Evolutionary conservation across 2,797 vertebrate species (phyloP), one percentile per base, ranked within the genome.

Genomic region (Triplophysa yarkandensis): DNA sequence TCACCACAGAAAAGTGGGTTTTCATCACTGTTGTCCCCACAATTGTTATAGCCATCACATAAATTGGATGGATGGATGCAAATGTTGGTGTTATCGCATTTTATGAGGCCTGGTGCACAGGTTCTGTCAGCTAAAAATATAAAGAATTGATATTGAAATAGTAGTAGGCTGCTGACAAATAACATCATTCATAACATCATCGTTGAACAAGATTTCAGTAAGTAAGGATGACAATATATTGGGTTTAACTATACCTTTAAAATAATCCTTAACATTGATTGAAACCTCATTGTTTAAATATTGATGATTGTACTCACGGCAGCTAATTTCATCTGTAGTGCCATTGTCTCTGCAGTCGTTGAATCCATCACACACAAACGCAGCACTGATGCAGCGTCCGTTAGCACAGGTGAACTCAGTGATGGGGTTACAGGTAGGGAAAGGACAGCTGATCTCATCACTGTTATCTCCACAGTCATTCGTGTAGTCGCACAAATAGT

Each of bases 381-480:
- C 80, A 0, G 88, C 90, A 9, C 87, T 90, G 80, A 98, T 96
- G 86, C 96, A 98, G 81, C 92, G 92, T 41, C 93, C 93, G 0
- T 91, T 98, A 81, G 25, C 74, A 66, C 96, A 98, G 54, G 91
- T 86, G 80, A 98, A 98, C 74, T 98, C 95, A 0, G 90, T 91
- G 58, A 85, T 79, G 1, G 92, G 85, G 78, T 97, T 93, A 71
- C 96, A 98, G 2, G 92, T 91, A 69, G 89, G 92, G 84, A 95
- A 97, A 62, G 93, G 85, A 82, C 96, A 98, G 21, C 88, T 92
- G 4, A 17, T 82, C 81, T 98, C 96, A 0, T 98, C 96, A 0
- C 94, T 98, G 88, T 93, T 93, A 86, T 98, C 96, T 0, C 92
- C 93, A 43, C 96, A 98, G 89, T 98, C 95, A 0, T 98, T 85